Conservation (phyloP, 2,797 vertebrate species). For the Malurus splendens region DNA sequence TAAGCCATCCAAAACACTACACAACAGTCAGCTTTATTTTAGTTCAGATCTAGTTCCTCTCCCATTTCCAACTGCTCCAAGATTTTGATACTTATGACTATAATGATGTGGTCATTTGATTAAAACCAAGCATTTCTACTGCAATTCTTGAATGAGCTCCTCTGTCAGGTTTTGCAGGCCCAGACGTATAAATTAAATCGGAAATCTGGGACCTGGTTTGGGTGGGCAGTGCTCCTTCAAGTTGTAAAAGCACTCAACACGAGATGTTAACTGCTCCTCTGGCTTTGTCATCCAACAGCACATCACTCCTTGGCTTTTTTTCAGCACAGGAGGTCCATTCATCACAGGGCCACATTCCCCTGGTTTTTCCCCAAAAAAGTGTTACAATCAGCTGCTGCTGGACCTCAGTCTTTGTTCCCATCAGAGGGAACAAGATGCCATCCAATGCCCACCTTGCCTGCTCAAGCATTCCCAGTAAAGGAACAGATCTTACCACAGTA, state of each 20-base stretch:
- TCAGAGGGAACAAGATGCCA: not conserved
- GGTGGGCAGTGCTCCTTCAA: not conserved
- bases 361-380: accelerated
- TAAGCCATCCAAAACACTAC: not conserved
- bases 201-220: not conserved
- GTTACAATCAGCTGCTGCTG: not conserved
- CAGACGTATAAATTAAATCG: not conserved
- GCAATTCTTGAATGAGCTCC: not conserved
- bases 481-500: not conserved
- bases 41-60: not conserved
- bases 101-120: not conserved
- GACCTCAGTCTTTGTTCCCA: accelerated
- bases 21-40: not conserved
- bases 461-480: not conserved
- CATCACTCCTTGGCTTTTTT: not conserved
- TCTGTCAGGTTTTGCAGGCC: not conserved
- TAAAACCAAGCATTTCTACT: not conserved
- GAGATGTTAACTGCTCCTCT: not conserved
- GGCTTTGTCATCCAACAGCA: not conserved
- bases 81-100: not conserved
- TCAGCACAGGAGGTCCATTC: not conserved
- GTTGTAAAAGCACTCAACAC: not conserved
- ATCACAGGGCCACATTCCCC: not conserved
- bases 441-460: not conserved
- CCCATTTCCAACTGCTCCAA: not conserved